A percentile compares a stretch with the other conserved stretches of the same genome.
These are phyloP conservation scores for Melanocharis versteri DNA, from an alignment of 2,113 vertebrate genomes.

Conservation along the genomic window DNA sequence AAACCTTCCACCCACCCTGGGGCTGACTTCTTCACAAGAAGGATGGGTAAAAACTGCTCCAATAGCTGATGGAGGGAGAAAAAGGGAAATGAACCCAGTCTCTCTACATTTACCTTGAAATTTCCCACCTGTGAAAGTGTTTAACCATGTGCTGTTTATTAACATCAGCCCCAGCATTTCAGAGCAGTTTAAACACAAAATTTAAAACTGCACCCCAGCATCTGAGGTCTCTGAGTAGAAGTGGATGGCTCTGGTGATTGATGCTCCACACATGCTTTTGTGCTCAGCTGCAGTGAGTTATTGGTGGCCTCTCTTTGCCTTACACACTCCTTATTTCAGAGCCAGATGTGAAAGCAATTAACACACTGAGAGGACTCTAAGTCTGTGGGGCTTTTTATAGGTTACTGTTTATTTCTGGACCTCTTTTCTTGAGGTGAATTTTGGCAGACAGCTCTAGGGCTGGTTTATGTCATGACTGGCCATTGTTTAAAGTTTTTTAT, in stretches of 20 bases:
- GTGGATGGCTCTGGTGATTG: background rate
- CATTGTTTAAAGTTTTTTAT: conserved; percentile 51
- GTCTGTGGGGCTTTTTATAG: conserved; percentile 47
- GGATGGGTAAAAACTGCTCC: background rate
- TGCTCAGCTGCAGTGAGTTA: background rate
- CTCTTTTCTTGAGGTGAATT: conserved; percentile 43
- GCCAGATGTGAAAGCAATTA: conserved; percentile 61
- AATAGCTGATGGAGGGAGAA: background rate
- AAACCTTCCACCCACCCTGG: background rate
- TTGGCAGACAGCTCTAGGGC: conserved; percentile 7
- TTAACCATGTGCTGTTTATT: background rate
- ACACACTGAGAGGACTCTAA: background rate
- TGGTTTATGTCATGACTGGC: conserved; percentile 47
- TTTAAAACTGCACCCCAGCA: background rate
- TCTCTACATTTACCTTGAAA: background rate
- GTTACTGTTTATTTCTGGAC: conserved; percentile 53
- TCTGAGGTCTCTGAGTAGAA: background rate
- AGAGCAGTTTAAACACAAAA: background rate
- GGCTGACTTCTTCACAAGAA: background rate
- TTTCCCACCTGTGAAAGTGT: background rate
- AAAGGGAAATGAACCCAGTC: background rate
- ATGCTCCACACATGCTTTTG: background rate
- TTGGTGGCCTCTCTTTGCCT: conserved; percentile 15
- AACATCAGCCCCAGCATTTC: background rate
- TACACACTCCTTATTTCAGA: background rate